Percentiles rank a stretch among this genome's conserved stretches.
These are phyloP conservation scores for Mus caroli DNA, from an alignment of 2,797 vertebrate genomes.

Conservation along the genomic window DNA sequence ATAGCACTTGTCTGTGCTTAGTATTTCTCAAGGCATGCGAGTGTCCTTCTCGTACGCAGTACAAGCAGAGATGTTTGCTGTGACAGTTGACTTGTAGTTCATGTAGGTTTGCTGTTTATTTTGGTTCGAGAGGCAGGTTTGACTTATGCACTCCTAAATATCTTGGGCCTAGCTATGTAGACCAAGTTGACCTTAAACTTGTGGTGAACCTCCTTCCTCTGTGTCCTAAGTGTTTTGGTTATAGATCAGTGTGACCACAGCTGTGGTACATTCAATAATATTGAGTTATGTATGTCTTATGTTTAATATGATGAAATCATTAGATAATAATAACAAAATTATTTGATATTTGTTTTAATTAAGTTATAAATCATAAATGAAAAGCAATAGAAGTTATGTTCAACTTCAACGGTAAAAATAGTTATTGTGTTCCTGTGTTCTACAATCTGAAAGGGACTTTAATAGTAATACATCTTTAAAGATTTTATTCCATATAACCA, in stretches of 20 bases:
- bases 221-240: not conserved
- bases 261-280: not conserved
- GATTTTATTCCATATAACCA: not conserved
- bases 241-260: too few species aligned
- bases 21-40: not conserved
- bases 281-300: not conserved
- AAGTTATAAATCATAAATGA: not conserved
- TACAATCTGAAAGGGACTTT: conserved; percentile 26
- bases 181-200: not conserved
- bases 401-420: conserved; percentile 33
- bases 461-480: not conserved
- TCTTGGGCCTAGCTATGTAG: not conserved
- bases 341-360: not conserved
- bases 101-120: not conserved
- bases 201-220: not conserved
- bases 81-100: not conserved
- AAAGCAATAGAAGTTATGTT: not conserved
- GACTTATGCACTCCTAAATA: too few species aligned
- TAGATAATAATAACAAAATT: not conserved
- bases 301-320: not conserved
- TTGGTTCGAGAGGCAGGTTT: not conserved
- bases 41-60: not conserved
- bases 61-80: not conserved
- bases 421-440: not conserved
- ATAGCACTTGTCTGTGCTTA: not conserved